phyloP scores from a whole-genome alignment of 2,113 vertebrate species.

The Delphinus delphis region DNA sequence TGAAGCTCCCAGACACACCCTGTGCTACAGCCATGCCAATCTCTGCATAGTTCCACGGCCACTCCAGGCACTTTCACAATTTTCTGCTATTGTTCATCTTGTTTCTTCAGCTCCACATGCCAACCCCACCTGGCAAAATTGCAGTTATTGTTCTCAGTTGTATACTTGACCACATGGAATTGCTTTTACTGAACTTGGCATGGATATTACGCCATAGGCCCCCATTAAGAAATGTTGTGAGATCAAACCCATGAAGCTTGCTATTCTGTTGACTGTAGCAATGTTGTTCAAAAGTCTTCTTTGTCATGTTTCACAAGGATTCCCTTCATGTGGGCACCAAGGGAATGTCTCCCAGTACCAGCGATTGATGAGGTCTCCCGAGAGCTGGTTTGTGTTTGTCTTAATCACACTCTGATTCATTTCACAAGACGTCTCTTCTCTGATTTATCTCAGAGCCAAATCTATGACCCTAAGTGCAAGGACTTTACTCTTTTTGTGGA shows the following conservation, averaged over 20 bases:
- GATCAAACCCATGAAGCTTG: not conserved
- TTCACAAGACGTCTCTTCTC: not conserved
- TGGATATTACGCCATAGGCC: not conserved
- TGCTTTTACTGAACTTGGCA: constrained; percentile 6
- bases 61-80: constrained; percentile 24
- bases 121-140: constrained; percentile 21
- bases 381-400: not conserved
- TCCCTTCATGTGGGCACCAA: not conserved
- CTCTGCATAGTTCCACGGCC: not conserved
- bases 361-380: not conserved
- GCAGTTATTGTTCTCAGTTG: constrained; percentile 21
- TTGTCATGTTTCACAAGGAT: not conserved
- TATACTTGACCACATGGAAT: constrained; percentile 30
- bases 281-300: not conserved
- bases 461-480: not conserved
- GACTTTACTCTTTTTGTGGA: not conserved
- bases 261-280: not conserved
- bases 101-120: not conserved
- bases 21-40: not conserved
- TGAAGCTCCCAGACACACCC: constrained; percentile 44
- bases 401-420: not conserved
- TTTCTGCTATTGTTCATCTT: not conserved
- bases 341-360: not conserved
- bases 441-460: not conserved
- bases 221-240: not conserved